phyloP scores from a whole-genome alignment of 2,113 vertebrate species.

The Xiphorhynchus elegans region DNA sequence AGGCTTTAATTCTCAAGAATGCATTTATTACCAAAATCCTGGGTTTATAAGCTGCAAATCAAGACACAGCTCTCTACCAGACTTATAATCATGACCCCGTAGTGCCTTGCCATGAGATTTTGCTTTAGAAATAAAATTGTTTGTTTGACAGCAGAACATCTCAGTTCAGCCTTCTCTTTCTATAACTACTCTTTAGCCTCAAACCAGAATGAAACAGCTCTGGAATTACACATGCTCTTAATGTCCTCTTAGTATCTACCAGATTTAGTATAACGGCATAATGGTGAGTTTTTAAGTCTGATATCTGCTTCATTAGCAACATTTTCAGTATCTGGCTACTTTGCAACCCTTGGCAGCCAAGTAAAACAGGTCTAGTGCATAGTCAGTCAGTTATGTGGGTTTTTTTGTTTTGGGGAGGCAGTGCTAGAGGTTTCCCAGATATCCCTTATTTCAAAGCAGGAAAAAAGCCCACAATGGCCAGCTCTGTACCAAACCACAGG shows the following conservation, averaged over 20 bases:
- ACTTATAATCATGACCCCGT: neutral
- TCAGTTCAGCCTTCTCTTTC: neutral
- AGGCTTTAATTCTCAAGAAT: constrained; percentile 2
- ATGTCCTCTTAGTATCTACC: neutral
- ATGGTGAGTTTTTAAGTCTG: neutral
- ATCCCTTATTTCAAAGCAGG: constrained; percentile 33
- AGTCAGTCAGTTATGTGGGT: neutral
- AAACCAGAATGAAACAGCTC: neutral
- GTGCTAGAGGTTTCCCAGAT: constrained; percentile 10
- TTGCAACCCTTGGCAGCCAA: neutral
- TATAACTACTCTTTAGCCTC: neutral
- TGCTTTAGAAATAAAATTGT: neutral
- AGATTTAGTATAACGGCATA: neutral
- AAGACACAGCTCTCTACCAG: neutral
- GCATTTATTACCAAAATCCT: constrained; percentile 7
- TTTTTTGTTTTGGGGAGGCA: accelerated
- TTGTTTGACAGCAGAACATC: neutral
- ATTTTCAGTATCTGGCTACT: neutral
- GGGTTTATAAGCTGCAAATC: constrained; percentile 15
- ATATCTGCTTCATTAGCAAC: neutral
- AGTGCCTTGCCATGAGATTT: neutral
- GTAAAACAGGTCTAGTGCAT: neutral
- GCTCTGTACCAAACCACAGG: constrained; percentile 55
- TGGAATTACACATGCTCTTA: neutral
- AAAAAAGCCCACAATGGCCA: constrained; percentile 15